phyloP scores from a whole-genome alignment of 1,140 invertebrate genomes.

The Bemisia tabaci region DNA sequence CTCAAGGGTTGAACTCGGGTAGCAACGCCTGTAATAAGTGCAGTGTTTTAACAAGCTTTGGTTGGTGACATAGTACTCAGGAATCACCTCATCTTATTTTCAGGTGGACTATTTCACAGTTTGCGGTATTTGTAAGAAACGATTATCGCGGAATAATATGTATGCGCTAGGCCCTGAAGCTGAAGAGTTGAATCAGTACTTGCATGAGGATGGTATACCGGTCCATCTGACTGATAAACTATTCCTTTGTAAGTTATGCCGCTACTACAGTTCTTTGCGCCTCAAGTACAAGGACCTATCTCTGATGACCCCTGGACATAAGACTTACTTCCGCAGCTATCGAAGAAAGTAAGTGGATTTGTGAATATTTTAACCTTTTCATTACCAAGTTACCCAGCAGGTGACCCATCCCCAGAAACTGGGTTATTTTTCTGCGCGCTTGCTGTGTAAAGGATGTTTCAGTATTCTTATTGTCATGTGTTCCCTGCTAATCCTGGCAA shows the following conservation, averaged over 20 bases:
- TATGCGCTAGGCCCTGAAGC: constrained; percentile 38
- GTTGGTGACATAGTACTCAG: no score
- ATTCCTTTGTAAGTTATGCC: constrained; percentile 63
- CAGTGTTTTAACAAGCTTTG: no score
- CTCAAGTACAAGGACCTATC: constrained; percentile 40
- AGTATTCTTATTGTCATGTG: no score
- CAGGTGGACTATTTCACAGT: constrained; percentile 49
- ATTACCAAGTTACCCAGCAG: no score
- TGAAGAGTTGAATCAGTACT: constrained; percentile 46
- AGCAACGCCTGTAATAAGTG: no score
- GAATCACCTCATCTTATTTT: background rate
- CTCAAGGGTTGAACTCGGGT: no score
- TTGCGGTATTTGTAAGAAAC: constrained; percentile 57
- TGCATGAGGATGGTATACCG: constrained; percentile 48
- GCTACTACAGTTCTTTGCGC: constrained; percentile 54
- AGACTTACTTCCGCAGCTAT: constrained; percentile 48
- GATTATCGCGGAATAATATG: constrained; percentile 46
- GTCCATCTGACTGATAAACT: constrained; percentile 42
- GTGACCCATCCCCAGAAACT: no score
- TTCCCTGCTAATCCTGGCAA: no score
- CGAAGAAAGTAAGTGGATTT: constrained; percentile 41
- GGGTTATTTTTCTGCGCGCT: no score
- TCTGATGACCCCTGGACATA: constrained; percentile 36
- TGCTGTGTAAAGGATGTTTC: no score
- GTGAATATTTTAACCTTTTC: constrained; percentile 7